Conservation (phyloP, 2,113 vertebrate genomes). For the Tachycineta bicolor region DNA sequence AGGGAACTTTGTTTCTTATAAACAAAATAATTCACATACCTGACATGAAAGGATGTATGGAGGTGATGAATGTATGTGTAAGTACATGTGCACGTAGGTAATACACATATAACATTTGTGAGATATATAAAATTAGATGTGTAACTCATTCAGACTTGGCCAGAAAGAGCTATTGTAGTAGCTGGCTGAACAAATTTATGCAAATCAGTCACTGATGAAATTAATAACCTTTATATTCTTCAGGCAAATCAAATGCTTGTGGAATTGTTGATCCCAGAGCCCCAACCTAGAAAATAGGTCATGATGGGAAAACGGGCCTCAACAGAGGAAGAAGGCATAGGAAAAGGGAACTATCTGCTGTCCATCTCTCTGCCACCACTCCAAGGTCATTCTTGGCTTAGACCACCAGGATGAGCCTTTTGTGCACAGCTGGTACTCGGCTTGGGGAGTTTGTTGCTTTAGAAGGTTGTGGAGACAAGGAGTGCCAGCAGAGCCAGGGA, state of each 20-base stretch:
- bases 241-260: neutral
- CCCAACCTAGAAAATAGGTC: neutral
- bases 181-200: conserved; percentile 48
- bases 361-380: neutral
- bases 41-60: conserved; percentile 12
- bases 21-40: conserved; percentile 63
- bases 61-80: neutral
- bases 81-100: neutral
- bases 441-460: neutral
- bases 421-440: neutral
- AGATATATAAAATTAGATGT: neutral
- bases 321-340: neutral
- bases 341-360: neutral
- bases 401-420: neutral
- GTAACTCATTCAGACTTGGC: neutral
- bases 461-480: neutral
- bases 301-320: neutral
- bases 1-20: conserved; percentile 36
- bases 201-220: neutral
- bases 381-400: neutral
- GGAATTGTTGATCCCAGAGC: neutral
- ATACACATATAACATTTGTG: neutral
- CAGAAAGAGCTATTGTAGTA: conserved; percentile 14
- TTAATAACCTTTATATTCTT: conserved; percentile 20
- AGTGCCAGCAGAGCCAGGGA: neutral